Conservation (phyloP, 2,797 vertebrate genomes). For the Cichlasoma orientale region DNA sequence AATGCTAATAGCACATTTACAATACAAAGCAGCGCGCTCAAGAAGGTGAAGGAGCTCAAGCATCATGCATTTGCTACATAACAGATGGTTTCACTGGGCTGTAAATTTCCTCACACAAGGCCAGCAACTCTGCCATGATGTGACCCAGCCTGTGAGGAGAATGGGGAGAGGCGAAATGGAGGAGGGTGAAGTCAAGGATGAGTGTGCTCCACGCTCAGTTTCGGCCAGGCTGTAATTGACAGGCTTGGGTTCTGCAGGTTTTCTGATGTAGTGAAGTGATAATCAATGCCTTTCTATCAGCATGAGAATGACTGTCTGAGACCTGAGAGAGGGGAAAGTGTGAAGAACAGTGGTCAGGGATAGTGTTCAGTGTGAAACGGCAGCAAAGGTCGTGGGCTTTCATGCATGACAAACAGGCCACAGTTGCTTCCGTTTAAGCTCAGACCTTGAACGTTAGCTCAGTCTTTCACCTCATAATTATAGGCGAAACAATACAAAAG, state of each 20-base stretch:
- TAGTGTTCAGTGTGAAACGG: constrained; percentile 23
- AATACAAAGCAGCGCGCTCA: constrained; percentile 55
- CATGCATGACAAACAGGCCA: constrained; percentile 29
- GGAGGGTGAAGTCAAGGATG: constrained; percentile 68
- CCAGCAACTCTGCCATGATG: constrained; percentile 48
- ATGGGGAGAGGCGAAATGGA: constrained; percentile 24
- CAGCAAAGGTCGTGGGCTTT: constrained; percentile 47
- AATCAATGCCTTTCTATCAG: constrained; percentile 52
- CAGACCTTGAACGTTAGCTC: constrained; percentile 25
- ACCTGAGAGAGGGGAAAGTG: background rate
- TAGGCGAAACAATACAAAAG: background rate
- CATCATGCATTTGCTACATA: constrained; percentile 54
- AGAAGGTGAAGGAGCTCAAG: constrained; percentile 60
- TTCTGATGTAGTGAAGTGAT: constrained; percentile 35
- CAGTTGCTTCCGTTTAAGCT: constrained; percentile 2
- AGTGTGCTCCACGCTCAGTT: constrained; percentile 32
- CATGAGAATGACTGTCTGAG: background rate
- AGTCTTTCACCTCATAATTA: constrained; percentile 8
- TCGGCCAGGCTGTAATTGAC: constrained; percentile 39
- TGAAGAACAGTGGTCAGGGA: constrained; percentile 21
- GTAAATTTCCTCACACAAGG: constrained; percentile 74
- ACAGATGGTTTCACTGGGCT: constrained; percentile 69
- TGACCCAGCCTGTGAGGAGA: constrained; percentile 50
- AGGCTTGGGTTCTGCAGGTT: constrained; percentile 24
- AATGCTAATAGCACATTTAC: constrained; percentile 78